Evolutionary conservation across 2,113 vertebrate species (phyloP), one percentile per base, ranked within the genome.

Genomic region (Brachypteracias leptosomus): DNA sequence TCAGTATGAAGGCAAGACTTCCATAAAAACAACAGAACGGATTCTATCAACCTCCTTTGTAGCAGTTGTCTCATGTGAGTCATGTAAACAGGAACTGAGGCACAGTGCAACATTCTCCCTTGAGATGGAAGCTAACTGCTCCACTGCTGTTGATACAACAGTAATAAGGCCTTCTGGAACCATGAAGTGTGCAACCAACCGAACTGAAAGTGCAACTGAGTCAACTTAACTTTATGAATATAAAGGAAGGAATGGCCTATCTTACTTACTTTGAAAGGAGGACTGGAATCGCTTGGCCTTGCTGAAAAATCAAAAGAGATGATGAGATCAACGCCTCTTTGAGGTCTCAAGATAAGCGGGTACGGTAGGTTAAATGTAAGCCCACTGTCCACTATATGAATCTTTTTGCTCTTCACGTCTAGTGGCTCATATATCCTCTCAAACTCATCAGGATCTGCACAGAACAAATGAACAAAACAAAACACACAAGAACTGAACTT

Each of bases 381-480:
- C 40, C 99, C 99, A 5, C 99, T 99, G 98, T 99, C 99, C 78
- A 99, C 99, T 2, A 99, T 96, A 6, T 99, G 99, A 90, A 99
- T 99, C 98, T 99, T 99, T 93, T 99, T 99, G 95, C 99, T 99
- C 97, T 99, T 99, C 89, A 99, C 99, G 62, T 99, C 99, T 88
- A 99, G 95, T 10, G 99, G 99, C 90, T 99, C 99, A 19, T 99
- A 99, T 90, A 99, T 99, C 59, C 97, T 98, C 68, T 99, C 99
- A 97, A 99, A 99, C 93, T 99, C 99, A 44, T 99, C 99, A 22
- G 99, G 99, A 96, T 99, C 99, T 99, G 95, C 5, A 0, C 2
- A 40, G 49, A 67, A 89, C 31, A 92, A 2, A 9, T 3, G 7
- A 77, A 85, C 90, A 36, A 33, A 26, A 28, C 74, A 54, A 20